A percentile compares a stretch with the other conserved stretches of the same genome.
Evolutionary conservation across 2,797 vertebrate species (phyloP).

Genomic region (Aplochiton taeniatus): DNA sequence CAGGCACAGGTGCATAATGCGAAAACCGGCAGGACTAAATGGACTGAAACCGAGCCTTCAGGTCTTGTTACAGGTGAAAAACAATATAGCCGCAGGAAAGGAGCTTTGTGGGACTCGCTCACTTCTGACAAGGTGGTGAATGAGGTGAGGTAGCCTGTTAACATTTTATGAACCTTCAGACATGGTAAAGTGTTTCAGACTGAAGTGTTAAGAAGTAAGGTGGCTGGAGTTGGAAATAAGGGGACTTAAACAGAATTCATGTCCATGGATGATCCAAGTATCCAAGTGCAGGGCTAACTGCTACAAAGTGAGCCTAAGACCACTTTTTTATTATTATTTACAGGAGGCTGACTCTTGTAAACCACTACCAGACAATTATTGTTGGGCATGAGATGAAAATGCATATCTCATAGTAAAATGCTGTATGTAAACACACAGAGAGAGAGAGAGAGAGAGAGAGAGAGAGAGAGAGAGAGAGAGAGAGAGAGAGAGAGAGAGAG

Average conservation of each 20-base stretch:
- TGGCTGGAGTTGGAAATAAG: neutral
- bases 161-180: slow-evolving; percentile 10
- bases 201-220: slow-evolving; percentile 1
- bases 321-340: too few relatives aligned
- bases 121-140: slow-evolving; percentile 13
- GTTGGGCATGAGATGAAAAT: too few relatives aligned
- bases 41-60: slow-evolving; percentile 5
- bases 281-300: too few relatives aligned
- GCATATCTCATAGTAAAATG: slow-evolving; percentile 47
- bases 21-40: slow-evolving; percentile 9
- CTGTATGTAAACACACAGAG: slow-evolving; percentile 55
- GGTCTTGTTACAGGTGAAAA: neutral
- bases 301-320: too few relatives aligned
- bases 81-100: neutral
- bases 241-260: too few relatives aligned
- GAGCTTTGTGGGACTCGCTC: slow-evolving; percentile 18
- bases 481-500: too few relatives aligned
- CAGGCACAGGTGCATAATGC: slow-evolving; percentile 18
- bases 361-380: too few relatives aligned
- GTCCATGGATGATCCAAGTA: too few relatives aligned
- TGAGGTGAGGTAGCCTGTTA: slow-evolving; percentile 18
- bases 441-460: slow-evolving; percentile 38
- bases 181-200: slow-evolving; percentile 7
- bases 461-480: slow-evolving; percentile 46
- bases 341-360: too few relatives aligned